Evolutionary conservation across 2,797 vertebrate genomes (phyloP).

Genomic region (Tamandua tetradactyla): DNA sequence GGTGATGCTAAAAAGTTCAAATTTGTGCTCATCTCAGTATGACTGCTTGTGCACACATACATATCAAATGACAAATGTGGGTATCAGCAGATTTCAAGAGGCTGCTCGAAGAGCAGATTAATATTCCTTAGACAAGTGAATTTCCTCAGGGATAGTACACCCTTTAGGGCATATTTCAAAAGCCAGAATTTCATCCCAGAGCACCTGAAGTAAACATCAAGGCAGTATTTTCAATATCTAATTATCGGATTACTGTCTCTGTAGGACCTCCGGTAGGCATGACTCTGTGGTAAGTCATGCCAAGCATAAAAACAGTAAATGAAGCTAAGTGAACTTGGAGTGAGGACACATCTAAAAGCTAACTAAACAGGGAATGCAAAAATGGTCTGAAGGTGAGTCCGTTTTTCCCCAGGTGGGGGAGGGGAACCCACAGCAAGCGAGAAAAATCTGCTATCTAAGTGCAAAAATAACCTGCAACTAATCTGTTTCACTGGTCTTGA

Average conservation of each 20-base stretch:
- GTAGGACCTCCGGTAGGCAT: neutral
- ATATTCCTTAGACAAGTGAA: neutral
- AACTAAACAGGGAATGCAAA: neutral
- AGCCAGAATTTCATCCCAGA: neutral
- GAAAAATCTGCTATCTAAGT: neutral
- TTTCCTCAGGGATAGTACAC: neutral
- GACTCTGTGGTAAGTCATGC: neutral
- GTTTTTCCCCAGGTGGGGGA: no score
- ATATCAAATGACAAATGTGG: neutral
- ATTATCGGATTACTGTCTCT: neutral
- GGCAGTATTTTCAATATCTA: constrained; percentile 2
- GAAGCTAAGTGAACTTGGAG: neutral
- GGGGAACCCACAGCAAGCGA: neutral
- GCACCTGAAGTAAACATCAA: constrained; percentile 43
- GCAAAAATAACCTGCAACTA: neutral
- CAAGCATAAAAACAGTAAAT: neutral
- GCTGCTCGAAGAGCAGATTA: neutral
- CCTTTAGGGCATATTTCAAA: constrained; percentile 43
- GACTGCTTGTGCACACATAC: neutral
- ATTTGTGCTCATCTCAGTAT: neutral
- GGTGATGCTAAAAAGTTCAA: constrained; percentile 11
- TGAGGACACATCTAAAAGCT: neutral
- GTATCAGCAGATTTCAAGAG: neutral
- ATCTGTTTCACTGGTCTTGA: neutral
- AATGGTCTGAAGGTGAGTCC: neutral